Conservation (phyloP, 1,140 invertebrate species). For the Meloidogyne floridensis region DNA sequence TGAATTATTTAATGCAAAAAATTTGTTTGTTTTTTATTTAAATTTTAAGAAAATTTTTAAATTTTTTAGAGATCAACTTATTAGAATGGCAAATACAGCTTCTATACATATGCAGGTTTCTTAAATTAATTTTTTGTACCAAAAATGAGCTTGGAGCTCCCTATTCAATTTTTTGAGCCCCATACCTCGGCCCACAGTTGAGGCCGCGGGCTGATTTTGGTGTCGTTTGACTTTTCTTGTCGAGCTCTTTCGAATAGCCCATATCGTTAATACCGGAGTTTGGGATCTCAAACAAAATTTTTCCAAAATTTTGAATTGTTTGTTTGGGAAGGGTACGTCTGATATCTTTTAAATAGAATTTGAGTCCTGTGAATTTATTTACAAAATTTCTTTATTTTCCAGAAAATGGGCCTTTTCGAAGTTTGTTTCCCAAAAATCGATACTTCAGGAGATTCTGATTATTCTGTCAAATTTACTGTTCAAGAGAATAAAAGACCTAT, state of each 20-base stretch:
- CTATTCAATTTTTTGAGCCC: too few relatives aligned
- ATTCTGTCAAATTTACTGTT: slow-evolving; percentile 12
- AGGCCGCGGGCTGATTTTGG: too few relatives aligned
- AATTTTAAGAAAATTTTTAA: neutral
- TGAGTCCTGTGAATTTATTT: too few relatives aligned
- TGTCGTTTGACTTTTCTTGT: too few relatives aligned
- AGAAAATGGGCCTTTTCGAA: slow-evolving; percentile 62
- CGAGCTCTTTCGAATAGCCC: too few relatives aligned
- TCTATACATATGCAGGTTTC: slow-evolving; percentile 54
- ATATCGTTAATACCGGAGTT: too few relatives aligned
- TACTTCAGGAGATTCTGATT: slow-evolving; percentile 19
- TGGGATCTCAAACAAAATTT: too few relatives aligned
- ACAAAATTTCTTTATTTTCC: slow-evolving; percentile 12
- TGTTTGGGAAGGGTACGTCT: too few relatives aligned
- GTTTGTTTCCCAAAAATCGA: slow-evolving; percentile 57
- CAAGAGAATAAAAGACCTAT: slow-evolving; percentile 19
- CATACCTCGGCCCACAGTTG: too few relatives aligned
- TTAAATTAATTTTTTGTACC: neutral
- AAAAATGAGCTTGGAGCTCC: too few relatives aligned
- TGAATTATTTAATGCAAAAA: slow-evolving; percentile 52
- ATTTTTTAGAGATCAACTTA: slow-evolving; percentile 48
- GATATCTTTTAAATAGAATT: too few relatives aligned
- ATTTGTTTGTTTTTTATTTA: slow-evolving; percentile 12
- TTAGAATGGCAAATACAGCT: slow-evolving; percentile 54
- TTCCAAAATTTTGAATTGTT: too few relatives aligned